A percentile compares a stretch with the other conserved stretches of the same genome.
phyloP scores from a whole-genome alignment of 1,140 invertebrate species.

The Dysdera silvatica region DNA sequence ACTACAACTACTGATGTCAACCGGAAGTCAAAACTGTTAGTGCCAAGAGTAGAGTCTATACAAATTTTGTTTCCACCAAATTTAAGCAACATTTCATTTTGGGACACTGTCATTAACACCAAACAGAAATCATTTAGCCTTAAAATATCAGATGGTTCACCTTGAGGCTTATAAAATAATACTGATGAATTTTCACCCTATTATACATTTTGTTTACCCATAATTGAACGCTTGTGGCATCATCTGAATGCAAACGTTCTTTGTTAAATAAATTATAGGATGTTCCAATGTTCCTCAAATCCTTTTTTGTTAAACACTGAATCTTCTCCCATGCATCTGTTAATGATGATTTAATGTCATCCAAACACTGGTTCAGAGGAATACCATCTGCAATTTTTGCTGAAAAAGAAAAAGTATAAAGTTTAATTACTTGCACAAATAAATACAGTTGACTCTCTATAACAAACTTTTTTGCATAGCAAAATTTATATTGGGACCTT shows the following conservation, averaged over 20 bases:
- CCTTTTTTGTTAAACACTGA: background rate
- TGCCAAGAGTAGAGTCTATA: constrained; percentile 22
- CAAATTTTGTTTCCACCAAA: constrained; percentile 20
- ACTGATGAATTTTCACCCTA: background rate
- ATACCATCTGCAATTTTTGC: background rate
- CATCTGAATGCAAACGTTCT: background rate
- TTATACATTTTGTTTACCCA: constrained; percentile 4
- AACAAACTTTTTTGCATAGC: too few species aligned
- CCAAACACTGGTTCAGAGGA: background rate
- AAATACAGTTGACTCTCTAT: too few species aligned
- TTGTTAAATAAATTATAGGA: background rate
- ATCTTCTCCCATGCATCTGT: background rate
- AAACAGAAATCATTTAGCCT: constrained; percentile 6
- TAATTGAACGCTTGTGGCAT: constrained; percentile 4
- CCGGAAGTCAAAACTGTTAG: constrained; percentile 13
- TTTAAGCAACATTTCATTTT: constrained; percentile 11
- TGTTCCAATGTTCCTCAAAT: constrained; percentile 2
- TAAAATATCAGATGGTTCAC: background rate
- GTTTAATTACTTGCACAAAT: too few species aligned
- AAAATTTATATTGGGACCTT: too few species aligned
- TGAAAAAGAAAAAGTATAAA: background rate
- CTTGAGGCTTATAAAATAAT: constrained; percentile 1
- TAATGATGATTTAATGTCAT: background rate
- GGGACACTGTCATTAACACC: background rate
- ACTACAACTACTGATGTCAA: constrained; percentile 18